Base-by-base conservation (phyloP, 2,797 vertebrate species). In the Helarctos malayanus region DNA sequence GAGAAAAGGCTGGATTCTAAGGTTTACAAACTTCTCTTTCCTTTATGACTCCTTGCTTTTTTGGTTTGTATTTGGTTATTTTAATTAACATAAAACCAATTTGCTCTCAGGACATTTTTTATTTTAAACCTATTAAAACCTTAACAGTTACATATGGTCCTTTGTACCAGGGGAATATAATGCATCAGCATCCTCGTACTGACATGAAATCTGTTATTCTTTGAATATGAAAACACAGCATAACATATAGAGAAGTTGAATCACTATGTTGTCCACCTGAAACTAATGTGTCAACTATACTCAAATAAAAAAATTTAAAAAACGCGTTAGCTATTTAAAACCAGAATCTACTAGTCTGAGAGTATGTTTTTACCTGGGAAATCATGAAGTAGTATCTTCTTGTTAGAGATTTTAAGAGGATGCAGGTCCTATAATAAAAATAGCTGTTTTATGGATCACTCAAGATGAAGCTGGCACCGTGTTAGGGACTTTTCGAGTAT, bases 51-150 rank as follows among this genome's bases (percentile, higher is more conserved):
- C 86, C 32, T 88, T 93, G 49, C 6, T 96, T 78, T 81, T 95
- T 96, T 84, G 73, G 12, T 87, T 75, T 75, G 14, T 95, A 35
- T 88, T 95, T 91, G n/a, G 57, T 84, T 95, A 89, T 94, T 90
- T 87, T 91, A 87, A 61, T 89, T 93, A 95, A 69, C 23, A 75
- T 80, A 32, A 49, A 91, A 86, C 76, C 49, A 91, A 35, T 69
- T 76, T 94, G 23, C 65, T 94, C 1, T 87, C 27, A n/a, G 69
- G 79, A 89, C 23, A 92, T 68, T 95, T 97, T 88, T 86, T 49
- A 96, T 35, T 97, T 93, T 93, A 88, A 81, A 69, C 16, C 41
- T 81, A 56, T 61, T 52, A 81, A 61, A 88, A 69, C 38, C 47
- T 92, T 82, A 75, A 83, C 69, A 86, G 75, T 80, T 54, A 45